These are phyloP conservation scores for Stratiomys singularior DNA, from an alignment of 2,888 invertebrate species.

Conservation along the genomic window DNA sequence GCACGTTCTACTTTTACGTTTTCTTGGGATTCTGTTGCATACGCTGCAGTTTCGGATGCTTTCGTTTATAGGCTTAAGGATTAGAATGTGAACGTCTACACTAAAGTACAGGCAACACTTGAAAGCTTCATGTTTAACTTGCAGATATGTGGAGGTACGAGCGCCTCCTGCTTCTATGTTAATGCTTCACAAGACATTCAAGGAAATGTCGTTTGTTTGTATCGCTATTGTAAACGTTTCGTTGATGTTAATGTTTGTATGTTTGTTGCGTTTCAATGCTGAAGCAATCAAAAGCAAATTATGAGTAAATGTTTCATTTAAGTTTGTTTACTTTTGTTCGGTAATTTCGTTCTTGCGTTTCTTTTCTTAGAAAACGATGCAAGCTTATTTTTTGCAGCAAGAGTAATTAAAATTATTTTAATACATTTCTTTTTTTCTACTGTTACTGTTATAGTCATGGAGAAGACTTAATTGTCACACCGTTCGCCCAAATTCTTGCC, in stretches of 20 bases:
- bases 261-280: not conserved
- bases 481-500: conserved; percentile 99
- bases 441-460: conserved; percentile 74
- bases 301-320: not conserved
- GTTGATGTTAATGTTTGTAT: not conserved
- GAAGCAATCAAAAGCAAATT: not conserved
- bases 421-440: not conserved
- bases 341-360: no score
- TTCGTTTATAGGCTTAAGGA: not conserved
- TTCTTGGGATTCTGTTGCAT: not conserved
- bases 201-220: not conserved
- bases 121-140: not conserved
- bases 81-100: not conserved
- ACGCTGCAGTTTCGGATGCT: not conserved
- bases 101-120: not conserved
- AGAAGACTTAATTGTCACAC: conserved; percentile 99
- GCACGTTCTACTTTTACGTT: not conserved
- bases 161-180: not conserved
- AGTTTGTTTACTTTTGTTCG: no score
- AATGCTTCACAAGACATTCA: not conserved
- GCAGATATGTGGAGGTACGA: not conserved
- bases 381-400: no score
- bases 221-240: not conserved
- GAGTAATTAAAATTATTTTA: not conserved
- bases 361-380: no score